Conservation (phyloP, 2,888 invertebrate species). For the Apantesis nais region DNA sequence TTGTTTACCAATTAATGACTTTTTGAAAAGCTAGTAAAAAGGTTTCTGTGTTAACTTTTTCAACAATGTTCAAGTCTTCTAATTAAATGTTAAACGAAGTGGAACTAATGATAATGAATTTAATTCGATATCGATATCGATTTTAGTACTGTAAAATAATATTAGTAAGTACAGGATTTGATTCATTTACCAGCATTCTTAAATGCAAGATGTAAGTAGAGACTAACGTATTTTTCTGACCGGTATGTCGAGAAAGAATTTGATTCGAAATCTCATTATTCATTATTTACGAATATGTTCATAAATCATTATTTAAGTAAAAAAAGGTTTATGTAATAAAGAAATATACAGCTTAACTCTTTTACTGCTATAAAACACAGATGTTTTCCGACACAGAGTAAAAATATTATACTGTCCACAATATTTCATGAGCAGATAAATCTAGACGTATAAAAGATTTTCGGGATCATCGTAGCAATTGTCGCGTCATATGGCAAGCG, state of each 20-base stretch:
- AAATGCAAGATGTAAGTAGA: not conserved
- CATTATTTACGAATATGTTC: not conserved
- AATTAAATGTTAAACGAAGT: too few relatives aligned
- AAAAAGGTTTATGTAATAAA: not conserved
- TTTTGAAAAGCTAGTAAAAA: too few relatives aligned
- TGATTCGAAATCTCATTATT: not conserved
- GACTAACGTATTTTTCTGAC: not conserved
- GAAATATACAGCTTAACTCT: not conserved
- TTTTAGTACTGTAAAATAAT: too few relatives aligned
- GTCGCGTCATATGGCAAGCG: constrained; percentile 48
- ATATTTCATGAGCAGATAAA: constrained; percentile 23
- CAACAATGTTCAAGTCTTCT: not conserved
- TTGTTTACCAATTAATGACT: too few relatives aligned
- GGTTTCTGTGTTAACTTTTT: not conserved
- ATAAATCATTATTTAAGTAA: not conserved
- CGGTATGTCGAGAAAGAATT: not conserved
- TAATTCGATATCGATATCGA: too few relatives aligned
- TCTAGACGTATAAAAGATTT: constrained; percentile 45
- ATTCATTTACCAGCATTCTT: not conserved
- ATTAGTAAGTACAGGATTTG: too few relatives aligned
- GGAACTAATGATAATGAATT: too few relatives aligned
- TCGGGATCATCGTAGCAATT: constrained; percentile 45
- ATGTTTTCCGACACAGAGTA: constrained; percentile 14
- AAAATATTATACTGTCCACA: constrained; percentile 28
- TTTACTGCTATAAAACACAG: constrained; percentile 11